phyloP scores from a whole-genome alignment of 2,113 vertebrate species.

The Sinocyclocheilus grahami region DNA sequence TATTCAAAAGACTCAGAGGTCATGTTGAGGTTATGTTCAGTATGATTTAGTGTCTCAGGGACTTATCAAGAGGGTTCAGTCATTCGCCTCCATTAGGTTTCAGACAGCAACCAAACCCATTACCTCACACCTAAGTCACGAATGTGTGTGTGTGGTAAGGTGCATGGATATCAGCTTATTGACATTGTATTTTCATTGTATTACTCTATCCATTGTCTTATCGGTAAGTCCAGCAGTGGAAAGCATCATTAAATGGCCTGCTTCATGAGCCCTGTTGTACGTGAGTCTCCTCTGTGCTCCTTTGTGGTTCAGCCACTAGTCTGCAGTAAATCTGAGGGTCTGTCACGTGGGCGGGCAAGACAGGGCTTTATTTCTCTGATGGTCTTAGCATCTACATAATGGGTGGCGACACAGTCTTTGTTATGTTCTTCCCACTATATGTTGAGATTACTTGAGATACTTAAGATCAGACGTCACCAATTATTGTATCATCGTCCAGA shows the following conservation, averaged over 20 bases:
- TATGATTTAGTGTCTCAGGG: conserved; percentile 50
- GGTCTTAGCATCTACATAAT: neutral
- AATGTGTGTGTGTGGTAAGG: neutral
- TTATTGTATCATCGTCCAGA: neutral
- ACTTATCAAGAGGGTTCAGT: conserved; percentile 16
- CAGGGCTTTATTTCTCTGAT: neutral
- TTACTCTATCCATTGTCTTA: neutral
- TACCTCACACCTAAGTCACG: neutral
- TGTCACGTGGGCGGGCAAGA: neutral
- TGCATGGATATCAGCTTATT: neutral
- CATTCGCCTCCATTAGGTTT: conserved; percentile 15
- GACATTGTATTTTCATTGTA: neutral
- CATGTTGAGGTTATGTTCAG: conserved; percentile 44
- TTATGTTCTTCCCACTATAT: neutral
- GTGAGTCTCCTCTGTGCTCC: neutral
- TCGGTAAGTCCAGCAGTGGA: neutral
- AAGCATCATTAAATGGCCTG: neutral
- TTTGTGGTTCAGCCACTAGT: neutral
- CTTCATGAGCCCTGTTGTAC: conserved; percentile 5
- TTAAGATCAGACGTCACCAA: neutral
- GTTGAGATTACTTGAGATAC: neutral
- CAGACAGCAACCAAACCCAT: too few relatives aligned
- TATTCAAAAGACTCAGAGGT: conserved; percentile 27
- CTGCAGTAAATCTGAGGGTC: conserved; percentile 19
- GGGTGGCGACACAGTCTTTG: neutral